phyloP scores from a whole-genome alignment of 2,888 invertebrate species.

The Caenorhabditis sulstoni region DNA sequence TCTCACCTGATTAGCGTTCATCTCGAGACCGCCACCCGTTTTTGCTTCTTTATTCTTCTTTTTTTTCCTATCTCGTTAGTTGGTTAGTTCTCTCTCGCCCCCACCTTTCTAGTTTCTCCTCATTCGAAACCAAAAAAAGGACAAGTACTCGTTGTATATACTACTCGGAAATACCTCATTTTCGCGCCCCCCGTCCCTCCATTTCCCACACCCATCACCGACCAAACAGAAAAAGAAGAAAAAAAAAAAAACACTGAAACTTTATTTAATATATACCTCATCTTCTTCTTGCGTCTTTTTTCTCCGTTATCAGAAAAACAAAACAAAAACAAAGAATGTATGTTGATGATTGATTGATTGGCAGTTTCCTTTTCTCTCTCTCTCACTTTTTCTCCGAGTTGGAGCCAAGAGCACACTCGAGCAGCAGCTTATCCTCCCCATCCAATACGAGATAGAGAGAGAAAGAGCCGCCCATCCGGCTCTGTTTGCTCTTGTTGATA shows the following conservation, averaged over 20 bases:
- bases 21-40: slow-evolving; percentile 13
- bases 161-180: slow-evolving; percentile 40
- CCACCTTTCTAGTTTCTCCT: no score
- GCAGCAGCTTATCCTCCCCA: slow-evolving; percentile 30
- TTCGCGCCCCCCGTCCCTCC: slow-evolving; percentile 6
- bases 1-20: no score
- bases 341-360: slow-evolving; percentile 24
- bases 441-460: no score
- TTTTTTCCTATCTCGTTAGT: slow-evolving; percentile 3
- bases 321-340: slow-evolving; percentile 29
- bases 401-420: no score
- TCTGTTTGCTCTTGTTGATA: no score
- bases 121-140: background rate
- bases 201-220: background rate
- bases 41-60: slow-evolving; percentile 32
- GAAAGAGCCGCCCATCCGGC: no score
- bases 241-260: background rate
- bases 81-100: background rate
- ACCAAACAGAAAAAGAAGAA: no score
- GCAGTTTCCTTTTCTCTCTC: background rate
- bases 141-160: slow-evolving; percentile 45
- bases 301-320: background rate
- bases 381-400: no score
- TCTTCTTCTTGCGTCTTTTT: background rate
- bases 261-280: slow-evolving; percentile 15